phyloP scores from a whole-genome alignment of 2,797 vertebrate species.

The Acridotheres tristis region DNA sequence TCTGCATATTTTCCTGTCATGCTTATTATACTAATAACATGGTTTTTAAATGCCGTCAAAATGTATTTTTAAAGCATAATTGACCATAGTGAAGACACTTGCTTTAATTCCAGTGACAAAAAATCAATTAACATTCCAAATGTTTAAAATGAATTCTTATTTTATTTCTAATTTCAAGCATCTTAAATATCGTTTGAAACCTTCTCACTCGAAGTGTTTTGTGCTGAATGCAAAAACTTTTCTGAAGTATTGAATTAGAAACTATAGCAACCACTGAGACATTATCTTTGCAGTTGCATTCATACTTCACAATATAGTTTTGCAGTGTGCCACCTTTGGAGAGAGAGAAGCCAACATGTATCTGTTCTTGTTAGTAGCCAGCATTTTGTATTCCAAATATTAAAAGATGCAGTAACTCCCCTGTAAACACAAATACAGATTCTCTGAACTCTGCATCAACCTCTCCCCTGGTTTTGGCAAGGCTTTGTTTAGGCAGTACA shows the following conservation, averaged over 20 bases:
- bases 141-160: background rate
- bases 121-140: background rate
- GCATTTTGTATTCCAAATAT: background rate
- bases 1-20: background rate
- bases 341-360: background rate
- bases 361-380: background rate
- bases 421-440: background rate
- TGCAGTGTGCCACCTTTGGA: background rate
- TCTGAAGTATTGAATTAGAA: conserved; percentile 20
- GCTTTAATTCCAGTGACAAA: background rate
- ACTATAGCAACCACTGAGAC: conserved; percentile 44
- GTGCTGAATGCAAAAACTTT: conserved; percentile 17
- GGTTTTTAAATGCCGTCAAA: background rate
- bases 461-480: background rate
- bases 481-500: background rate
- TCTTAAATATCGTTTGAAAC: background rate
- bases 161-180: background rate
- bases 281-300: conserved; percentile 1
- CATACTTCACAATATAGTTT: background rate
- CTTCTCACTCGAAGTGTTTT: background rate
- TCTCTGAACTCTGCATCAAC: background rate
- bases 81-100: background rate
- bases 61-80: conserved; percentile 1
- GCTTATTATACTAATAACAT: background rate
- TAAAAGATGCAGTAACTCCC: background rate